Base-by-base conservation (phyloP, 2,113 vertebrate species). In the Gorsachius goisagi region DNA sequence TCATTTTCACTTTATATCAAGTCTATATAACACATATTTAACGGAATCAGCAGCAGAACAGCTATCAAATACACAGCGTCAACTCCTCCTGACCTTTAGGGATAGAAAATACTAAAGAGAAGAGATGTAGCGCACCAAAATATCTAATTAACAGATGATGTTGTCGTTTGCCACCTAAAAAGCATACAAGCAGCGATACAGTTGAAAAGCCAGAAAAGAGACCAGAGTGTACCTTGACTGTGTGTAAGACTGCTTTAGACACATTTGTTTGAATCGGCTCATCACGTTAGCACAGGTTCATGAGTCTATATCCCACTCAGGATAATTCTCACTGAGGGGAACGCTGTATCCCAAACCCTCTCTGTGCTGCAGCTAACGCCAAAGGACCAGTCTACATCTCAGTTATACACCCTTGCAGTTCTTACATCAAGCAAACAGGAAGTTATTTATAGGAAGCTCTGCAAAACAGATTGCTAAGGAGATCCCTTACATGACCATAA, bases 211-310 rank as follows among this genome's bases (percentile, higher is more conserved):
- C 53, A 89, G 63, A 47, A 64, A 69, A 24, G 39, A 33, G 39
- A 58, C 8, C 33, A 39, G 45, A 41, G n/a, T 60, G n/a, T 15
- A 26, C 27, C 45, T 5, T n/a, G 27, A 59, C 37, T 5, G 6
- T 7, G 9, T 28, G 9, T 7, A 33, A 39, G 41, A 9, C 35
- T 33, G 41, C 83, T 79, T 45, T 45, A 85, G 17, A 37, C 15
- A 26, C 26, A 6, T 9, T 55, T 35, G 7, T 69, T 16, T 47
- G 59, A n/a, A 55, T 3, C 72, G 59, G 39, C 28, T 77, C 33
- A 27, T 17, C 30, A 32, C 0, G 0, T 35, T 56, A 50, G 15
- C 22, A 15, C 2, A 49, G 27, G 14, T 19, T 68, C 41, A 10
- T 21, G 53, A 78, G 67, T 30, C 27, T 33, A 5, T 22, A 73